Conservation (phyloP, 2,888 invertebrate genomes). For the Trachelus iudaicus region DNA sequence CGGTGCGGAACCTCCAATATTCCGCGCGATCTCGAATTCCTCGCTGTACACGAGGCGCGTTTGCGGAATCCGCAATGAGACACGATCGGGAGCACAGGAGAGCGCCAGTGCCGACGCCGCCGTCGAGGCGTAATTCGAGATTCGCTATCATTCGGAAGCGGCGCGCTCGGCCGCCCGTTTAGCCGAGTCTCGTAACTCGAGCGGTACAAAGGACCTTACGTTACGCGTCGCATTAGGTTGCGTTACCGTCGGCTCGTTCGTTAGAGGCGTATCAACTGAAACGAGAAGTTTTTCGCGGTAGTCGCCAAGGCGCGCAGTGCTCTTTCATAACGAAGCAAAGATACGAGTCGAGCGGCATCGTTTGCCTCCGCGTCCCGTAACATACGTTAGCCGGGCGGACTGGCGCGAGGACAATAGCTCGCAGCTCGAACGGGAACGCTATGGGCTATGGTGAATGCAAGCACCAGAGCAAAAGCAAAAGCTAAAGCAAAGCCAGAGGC, state of each 20-base stretch:
- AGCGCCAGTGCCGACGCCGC: not conserved
- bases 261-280: not conserved
- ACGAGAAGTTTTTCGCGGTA: not conserved
- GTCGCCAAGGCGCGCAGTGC: not conserved
- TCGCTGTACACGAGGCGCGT: not conserved
- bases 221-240: not conserved
- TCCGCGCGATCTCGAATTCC: constrained; percentile 23
- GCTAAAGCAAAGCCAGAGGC: not conserved
- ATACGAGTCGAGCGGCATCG: constrained; percentile 12
- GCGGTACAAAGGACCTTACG: not conserved
- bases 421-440: not conserved
- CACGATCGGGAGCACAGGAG: not conserved
- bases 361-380: not conserved
- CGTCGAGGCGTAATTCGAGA: not conserved
- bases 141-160: not conserved
- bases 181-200: not conserved
- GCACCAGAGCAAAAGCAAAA: not conserved
- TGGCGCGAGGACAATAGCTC: not conserved
- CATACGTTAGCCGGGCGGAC: not conserved
- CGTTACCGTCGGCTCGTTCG: not conserved
- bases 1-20: constrained; percentile 22
- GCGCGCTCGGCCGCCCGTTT: not conserved
- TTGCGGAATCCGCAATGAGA: not conserved
- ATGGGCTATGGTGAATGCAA: not conserved
- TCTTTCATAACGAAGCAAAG: constrained; percentile 18